Evolutionary conservation across 2,113 vertebrate genomes (phyloP), one percentile per base, ranked within the genome.

Genomic region (Sturnira hondurensis): DNA sequence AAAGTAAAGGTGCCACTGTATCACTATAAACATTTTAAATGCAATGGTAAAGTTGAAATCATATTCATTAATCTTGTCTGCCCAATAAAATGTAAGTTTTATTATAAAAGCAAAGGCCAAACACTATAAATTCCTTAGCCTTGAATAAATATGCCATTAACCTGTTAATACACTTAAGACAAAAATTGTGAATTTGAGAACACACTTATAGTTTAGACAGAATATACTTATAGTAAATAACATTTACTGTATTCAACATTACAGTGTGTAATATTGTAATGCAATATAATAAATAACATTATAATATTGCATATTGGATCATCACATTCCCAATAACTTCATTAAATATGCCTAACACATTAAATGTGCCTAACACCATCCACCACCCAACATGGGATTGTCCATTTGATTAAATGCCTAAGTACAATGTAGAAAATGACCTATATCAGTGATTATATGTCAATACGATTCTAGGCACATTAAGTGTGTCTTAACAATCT

Each of bases 181-280:
- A 73, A 74, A 87, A 54, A 95, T 54, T 38, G 24, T 86, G n/a
- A 93, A 80, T 89, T 67, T 58, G 43, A 95, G 50, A 63, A 93
- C 43, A 61, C 1, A 41, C 36, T 83, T 93, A 70, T 26, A 1
- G 31, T 80, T 78, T 94, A 47, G 1, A 76, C 22, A 58, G 5
- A 83, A 71, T 43, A 76, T 11, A 31, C 8, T 45, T 4, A 50
- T 50, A 76, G 17, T 50, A 71, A 58, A 16, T 76, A 77, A 45
- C 13, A 56, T 10, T 56, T 56, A 56, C 54, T 58, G 22, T 24
- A 58, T 58, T 10, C 22, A 58, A 58, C 8, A 58, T 24, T 9
- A 58, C 22, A 24, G 24, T 9, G 33, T 52, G 10, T 26, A 87
- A 3, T 80, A 11, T 71, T 80, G 11, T 58, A 58, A 58, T 58